Percentiles rank a stretch among this genome's conserved stretches.
Evolutionary conservation across 1,140 invertebrate species (phyloP).

Genomic region (Psix sp.): DNA sequence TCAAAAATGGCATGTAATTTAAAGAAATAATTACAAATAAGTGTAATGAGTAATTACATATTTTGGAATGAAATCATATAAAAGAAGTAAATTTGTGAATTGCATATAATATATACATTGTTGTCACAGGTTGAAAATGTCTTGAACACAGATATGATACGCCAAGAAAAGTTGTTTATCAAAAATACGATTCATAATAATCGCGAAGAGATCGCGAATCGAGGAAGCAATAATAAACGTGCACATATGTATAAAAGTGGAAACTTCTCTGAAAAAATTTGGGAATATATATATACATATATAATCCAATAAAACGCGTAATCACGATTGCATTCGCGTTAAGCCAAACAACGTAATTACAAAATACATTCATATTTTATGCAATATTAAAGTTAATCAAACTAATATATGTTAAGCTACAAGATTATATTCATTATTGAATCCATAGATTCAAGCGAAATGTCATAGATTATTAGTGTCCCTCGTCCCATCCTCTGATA

Average conservation of each 20-base stretch:
- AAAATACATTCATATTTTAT: slow-evolving; percentile 65
- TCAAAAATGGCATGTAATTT: too few species aligned
- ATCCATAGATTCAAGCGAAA: slow-evolving; percentile 66
- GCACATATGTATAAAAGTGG: slow-evolving; percentile 60
- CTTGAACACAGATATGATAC: slow-evolving; percentile 15
- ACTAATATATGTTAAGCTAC: slow-evolving; percentile 62
- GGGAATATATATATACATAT: slow-evolving; percentile 51
- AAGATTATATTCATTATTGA: slow-evolving; percentile 65
- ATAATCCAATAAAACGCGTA: slow-evolving; percentile 57
- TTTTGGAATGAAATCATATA: too few species aligned
- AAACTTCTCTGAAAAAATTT: slow-evolving; percentile 58
- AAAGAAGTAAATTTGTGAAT: too few species aligned
- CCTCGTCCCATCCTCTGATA: slow-evolving; percentile 76
- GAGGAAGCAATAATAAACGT: slow-evolving; percentile 68
- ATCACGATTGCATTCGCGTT: slow-evolving; percentile 57
- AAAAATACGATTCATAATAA: slow-evolving; percentile 38
- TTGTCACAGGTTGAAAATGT: slow-evolving; percentile 22
- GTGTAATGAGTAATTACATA: too few species aligned
- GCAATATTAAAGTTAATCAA: slow-evolving; percentile 65
- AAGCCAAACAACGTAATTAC: slow-evolving; percentile 63
- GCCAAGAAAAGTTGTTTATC: slow-evolving; percentile 39
- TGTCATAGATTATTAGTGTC: slow-evolving; percentile 67
- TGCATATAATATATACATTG: too few species aligned
- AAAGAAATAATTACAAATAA: too few species aligned
- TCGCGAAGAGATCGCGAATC: slow-evolving; percentile 54